These are phyloP conservation scores for Drosophila lacertosa DNA, from an alignment of 1,140 invertebrate species.

Conservation along the genomic window DNA sequence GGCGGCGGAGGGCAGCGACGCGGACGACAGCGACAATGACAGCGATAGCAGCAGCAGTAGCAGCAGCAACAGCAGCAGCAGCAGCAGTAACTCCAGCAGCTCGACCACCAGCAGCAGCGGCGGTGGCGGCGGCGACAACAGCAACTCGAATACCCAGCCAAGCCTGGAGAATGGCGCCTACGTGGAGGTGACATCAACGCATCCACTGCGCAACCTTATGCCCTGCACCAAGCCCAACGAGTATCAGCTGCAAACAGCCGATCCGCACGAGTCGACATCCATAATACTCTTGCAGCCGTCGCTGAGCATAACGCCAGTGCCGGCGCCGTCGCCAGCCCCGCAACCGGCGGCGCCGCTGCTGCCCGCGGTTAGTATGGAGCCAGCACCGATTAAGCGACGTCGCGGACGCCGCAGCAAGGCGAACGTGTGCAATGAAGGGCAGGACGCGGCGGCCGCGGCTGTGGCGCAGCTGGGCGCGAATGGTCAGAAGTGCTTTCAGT, in stretches of 20 bases:
- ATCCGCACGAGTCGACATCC: constrained; percentile 73
- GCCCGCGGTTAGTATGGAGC: constrained; percentile 21
- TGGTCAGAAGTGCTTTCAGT: constrained; percentile 84
- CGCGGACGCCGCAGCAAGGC: constrained; percentile 70
- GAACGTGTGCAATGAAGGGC: constrained; percentile 27
- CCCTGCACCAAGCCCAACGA: constrained; percentile 49
- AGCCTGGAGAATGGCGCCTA: constrained; percentile 35
- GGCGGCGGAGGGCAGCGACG: constrained; percentile 26
- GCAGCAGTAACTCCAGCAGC: constrained; percentile 43
- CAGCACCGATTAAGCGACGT: constrained; percentile 56
- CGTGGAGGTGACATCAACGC: constrained; percentile 26
- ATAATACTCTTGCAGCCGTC: constrained; percentile 67
- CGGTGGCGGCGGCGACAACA: constrained; percentile 37
- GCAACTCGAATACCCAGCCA: constrained; percentile 58
- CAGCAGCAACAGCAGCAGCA: constrained; percentile 31
- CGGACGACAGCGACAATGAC: constrained; percentile 26
- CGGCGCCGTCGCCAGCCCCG: neutral
- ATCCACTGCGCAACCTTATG: constrained; percentile 47
- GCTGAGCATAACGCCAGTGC: constrained; percentile 47
- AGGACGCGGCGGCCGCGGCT: constrained; percentile 27
- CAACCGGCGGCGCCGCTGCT: neutral
- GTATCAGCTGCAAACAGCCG: constrained; percentile 53
- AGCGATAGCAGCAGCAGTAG: constrained; percentile 44
- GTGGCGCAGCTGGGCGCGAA: constrained; percentile 34
- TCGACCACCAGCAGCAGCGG: constrained; percentile 41